Conservation (phyloP, 2,888 invertebrate genomes). For the Fissipunctia ypsillon region DNA sequence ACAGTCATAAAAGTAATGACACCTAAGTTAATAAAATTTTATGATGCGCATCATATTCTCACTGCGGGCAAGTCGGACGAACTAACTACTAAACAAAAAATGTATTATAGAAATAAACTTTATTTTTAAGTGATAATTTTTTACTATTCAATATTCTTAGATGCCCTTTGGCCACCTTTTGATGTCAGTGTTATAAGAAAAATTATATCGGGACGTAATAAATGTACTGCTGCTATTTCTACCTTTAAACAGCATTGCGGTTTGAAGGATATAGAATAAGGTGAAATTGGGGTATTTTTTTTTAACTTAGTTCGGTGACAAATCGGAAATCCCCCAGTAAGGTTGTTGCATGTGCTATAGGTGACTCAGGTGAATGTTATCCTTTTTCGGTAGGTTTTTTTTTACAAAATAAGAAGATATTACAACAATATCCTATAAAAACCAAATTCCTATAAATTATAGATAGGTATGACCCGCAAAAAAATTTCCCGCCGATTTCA, state of each 20-base stretch:
- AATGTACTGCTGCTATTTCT: neutral
- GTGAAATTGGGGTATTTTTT: too few species aligned
- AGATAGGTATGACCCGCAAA: too few species aligned
- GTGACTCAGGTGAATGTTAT: neutral
- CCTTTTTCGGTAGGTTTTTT: neutral
- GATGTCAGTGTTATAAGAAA: neutral
- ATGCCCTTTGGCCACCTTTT: slow-evolving; percentile 24
- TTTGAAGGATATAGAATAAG: too few species aligned
- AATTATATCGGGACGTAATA: slow-evolving; percentile 2
- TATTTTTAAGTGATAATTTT: neutral
- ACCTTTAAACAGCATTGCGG: neutral
- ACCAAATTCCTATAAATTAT: too few species aligned
- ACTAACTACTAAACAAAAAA: slow-evolving; percentile 22
- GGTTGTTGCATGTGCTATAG: neutral
- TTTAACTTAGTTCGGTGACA: too few species aligned
- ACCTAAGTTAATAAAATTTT: slow-evolving; percentile 9
- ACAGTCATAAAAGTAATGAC: slow-evolving; percentile 9
- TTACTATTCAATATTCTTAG: slow-evolving; percentile 2
- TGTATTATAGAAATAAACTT: neutral
- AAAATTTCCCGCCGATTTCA: too few species aligned
- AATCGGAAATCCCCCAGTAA: neutral
- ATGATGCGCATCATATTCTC: slow-evolving; percentile 5
- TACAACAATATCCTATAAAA: too few species aligned
- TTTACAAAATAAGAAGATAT: neutral
- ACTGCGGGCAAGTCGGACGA: slow-evolving; percentile 23